These are phyloP conservation scores for Notothenia rossii DNA, from an alignment of 2,113 vertebrate genomes.

Conservation along the genomic window DNA sequence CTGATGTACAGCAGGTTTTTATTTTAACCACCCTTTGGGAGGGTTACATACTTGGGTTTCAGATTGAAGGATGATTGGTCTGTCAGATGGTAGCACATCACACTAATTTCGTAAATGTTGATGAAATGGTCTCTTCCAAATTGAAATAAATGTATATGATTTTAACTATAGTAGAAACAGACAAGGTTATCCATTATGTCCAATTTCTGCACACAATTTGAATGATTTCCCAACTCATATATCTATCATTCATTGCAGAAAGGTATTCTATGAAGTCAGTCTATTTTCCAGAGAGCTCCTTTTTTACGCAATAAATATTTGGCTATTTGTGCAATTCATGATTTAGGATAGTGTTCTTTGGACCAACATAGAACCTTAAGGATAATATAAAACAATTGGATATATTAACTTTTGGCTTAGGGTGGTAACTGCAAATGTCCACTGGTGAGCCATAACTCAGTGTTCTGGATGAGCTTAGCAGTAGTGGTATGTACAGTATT, in stretches of 20 bases:
- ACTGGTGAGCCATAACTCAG: conserved; percentile 58
- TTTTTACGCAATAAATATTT: conserved; percentile 39
- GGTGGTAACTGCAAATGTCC: conserved; percentile 54
- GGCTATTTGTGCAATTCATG: conserved; percentile 39
- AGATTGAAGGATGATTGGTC: background rate
- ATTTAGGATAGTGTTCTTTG: conserved; percentile 55
- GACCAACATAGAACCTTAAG: conserved; percentile 55
- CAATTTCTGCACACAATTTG: conserved; percentile 14
- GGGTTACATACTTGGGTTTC: conserved; percentile 13
- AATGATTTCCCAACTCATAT: conserved; percentile 35
- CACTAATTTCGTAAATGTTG: conserved; percentile 1
- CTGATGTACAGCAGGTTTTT: conserved; percentile 45
- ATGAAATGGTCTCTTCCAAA: conserved; percentile 11
- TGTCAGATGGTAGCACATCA: conserved; percentile 14
- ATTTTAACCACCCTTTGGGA: conserved; percentile 24
- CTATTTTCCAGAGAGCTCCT: conserved; percentile 38
- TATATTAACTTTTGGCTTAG: conserved; percentile 60
- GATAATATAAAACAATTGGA: conserved; percentile 75
- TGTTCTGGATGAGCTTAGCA: conserved; percentile 58
- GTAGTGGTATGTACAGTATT: conserved; percentile 30
- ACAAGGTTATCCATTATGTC: conserved; percentile 22
- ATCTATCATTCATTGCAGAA: conserved; percentile 18
- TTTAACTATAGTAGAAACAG: background rate
- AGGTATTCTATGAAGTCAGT: conserved; percentile 33
- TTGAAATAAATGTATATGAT: conserved; percentile 10